Base-by-base conservation (phyloP, 2,888 invertebrate genomes). In the Caenorhabditis afra region DNA sequence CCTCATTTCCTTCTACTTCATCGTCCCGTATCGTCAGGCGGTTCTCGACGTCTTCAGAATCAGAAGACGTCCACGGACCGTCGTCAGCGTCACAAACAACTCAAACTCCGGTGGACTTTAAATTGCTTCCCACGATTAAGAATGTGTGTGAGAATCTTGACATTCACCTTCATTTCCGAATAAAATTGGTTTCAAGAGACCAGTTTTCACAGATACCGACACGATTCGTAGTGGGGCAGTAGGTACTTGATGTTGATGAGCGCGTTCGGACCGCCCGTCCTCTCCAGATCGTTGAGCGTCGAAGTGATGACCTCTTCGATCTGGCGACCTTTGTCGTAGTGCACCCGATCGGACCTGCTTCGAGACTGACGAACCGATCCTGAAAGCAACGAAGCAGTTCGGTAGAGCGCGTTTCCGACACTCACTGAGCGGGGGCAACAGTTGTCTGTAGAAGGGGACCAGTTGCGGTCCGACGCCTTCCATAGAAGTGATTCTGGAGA, bases 241-340 rank as follows among this genome's bases (percentile, higher is more conserved):
- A 97, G 95, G 91, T 97, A 98, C 91, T 98, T 97, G 89, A 98
- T 97, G 91, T 97, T 97, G 87, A 97, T 96, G 91, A 96, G 97
- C 1, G 97, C 96, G 91, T 97, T 96, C 82, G 95, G 95, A 5
- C 97, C 97, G 0, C 97, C 98, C 89, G 95, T 95, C 87, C 94
- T 93, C 91, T 98, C 97, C 81, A 98, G 92, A 55, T 95, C 93
- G 91, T 96, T 95, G 64, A 98, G 92, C 0, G 97, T 81, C 3
- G 75, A 76, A 8, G 68, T 76, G 8, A 81, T 66, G 12, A 83
- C 75, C 68, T 82, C 82, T 35, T 79, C 68, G 10, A 79, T 52
- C 55, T 79, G 79, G 10, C 79, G 52, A 4, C 74, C 79, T 57
- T 79, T 79, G 20, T 79, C 74, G 41, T 79, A 74, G 29, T 79